phyloP scores from a whole-genome alignment of 2,888 invertebrate species.

The Caenorhabditis imperialis region DNA sequence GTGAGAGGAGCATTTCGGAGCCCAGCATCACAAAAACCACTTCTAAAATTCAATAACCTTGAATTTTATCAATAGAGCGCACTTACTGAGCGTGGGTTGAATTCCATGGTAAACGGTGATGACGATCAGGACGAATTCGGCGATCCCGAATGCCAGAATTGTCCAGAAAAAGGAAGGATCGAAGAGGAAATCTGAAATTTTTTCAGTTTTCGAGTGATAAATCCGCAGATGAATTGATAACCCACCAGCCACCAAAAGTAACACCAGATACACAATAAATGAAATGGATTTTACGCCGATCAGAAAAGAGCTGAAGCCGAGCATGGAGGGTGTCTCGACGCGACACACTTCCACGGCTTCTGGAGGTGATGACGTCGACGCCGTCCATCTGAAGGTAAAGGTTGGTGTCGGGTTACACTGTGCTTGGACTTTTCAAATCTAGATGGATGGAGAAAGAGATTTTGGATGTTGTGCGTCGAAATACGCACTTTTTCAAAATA shows the following conservation, averaged over 20 bases:
- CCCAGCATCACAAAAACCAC: constrained; percentile 44
- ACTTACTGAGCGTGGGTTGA: constrained; percentile 31
- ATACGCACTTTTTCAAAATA: no score
- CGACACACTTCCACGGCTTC: background rate
- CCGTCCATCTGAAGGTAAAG: constrained; percentile 16
- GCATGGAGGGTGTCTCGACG: constrained; percentile 12
- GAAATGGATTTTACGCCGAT: constrained; percentile 35
- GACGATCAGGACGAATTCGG: constrained; percentile 22
- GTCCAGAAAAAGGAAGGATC: constrained; percentile 45
- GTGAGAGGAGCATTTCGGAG: constrained; percentile 21
- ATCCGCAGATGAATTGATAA: background rate
- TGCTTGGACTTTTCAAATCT: no score
- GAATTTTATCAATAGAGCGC: background rate
- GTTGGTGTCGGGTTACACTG: no score
- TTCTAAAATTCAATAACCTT: constrained; percentile 18
- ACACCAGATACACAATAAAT: constrained; percentile 23
- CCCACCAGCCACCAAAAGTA: constrained; percentile 31
- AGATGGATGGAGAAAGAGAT: background rate
- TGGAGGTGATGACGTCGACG: constrained; percentile 6
- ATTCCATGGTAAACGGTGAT: constrained; percentile 39
- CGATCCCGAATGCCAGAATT: constrained; percentile 35
- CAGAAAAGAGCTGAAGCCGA: constrained; percentile 45
- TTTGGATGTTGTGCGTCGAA: no score
- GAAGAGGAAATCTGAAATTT: constrained; percentile 26
- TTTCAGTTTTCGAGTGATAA: background rate